A percentile compares a stretch with the other conserved stretches of the same genome.
Evolutionary conservation across 2,113 vertebrate genomes (phyloP).

Genomic region (Damaliscus lunatus): DNA sequence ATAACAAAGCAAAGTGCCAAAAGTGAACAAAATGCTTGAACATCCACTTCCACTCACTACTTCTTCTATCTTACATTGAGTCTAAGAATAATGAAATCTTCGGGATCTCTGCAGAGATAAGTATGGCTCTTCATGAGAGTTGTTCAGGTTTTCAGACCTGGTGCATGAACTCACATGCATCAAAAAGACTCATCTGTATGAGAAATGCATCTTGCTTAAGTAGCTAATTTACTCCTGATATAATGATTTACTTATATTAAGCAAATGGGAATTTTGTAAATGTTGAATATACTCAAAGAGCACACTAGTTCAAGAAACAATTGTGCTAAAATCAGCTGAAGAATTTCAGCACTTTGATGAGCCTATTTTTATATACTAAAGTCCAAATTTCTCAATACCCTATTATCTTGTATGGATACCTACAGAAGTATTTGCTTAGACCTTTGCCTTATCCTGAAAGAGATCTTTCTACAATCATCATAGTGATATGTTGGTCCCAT

Average conservation of each 20-base stretch:
- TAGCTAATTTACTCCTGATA: not conserved
- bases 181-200: not conserved
- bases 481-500: not conserved
- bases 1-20: not conserved
- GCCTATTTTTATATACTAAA: not conserved
- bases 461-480: not conserved
- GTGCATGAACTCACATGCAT: not conserved
- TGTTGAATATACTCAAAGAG: not conserved
- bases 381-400: not conserved
- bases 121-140: not conserved
- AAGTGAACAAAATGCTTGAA: not conserved
- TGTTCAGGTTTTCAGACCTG: not conserved
- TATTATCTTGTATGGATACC: accelerated
- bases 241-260: not conserved
- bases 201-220: not conserved
- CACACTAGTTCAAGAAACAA: not conserved
- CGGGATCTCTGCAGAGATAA: not conserved
- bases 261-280: not conserved
- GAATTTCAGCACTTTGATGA: not conserved
- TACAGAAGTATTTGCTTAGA: not conserved
- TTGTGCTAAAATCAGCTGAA: not conserved
- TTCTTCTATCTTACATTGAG: not conserved
- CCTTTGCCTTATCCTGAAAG: not conserved
- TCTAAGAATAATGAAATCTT: not conserved
- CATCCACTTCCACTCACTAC: not conserved